A percentile compares a stretch with the other conserved stretches of the same genome.
Evolutionary conservation across 2,797 vertebrate species (phyloP).

Genomic region (Pempheris klunzingeri): DNA sequence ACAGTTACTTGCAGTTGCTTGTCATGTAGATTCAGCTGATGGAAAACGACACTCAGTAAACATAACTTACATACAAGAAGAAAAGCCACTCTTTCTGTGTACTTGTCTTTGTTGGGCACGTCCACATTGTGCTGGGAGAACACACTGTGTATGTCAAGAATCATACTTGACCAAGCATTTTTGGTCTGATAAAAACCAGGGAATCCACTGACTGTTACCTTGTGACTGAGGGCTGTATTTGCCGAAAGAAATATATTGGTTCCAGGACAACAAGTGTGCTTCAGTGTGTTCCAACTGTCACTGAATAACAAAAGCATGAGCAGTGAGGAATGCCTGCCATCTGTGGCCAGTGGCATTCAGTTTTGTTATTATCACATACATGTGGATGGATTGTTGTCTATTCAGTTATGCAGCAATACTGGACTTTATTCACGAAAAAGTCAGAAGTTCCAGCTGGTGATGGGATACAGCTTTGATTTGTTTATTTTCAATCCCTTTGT

Average conservation of each 20-base stretch:
- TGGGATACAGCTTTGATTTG: slow-evolving; percentile 13
- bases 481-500: slow-evolving; percentile 40
- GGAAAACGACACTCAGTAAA: slow-evolving; percentile 6
- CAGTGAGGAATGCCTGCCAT: slow-evolving; percentile 31
- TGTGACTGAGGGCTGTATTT: neutral
- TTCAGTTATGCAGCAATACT: slow-evolving; percentile 11
- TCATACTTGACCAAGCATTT: neutral
- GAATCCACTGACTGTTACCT: neutral
- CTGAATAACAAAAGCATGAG: slow-evolving; percentile 12
- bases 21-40: too few relatives aligned
- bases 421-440: slow-evolving; percentile 20
- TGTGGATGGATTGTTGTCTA: slow-evolving; percentile 6
- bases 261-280: slow-evolving; percentile 13
- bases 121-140: too few relatives aligned
- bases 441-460: slow-evolving; percentile 23
- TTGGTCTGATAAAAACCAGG: neutral
- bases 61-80: neutral
- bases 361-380: slow-evolving; percentile 30
- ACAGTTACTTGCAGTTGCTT: too few relatives aligned
- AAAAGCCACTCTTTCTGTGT: neutral
- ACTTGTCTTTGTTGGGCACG: too few relatives aligned
- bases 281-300: neutral
- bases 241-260: neutral
- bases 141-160: too few relatives aligned
- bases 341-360: slow-evolving; percentile 14